Percentiles rank a stretch among this genome's conserved stretches.
These are phyloP conservation scores for Ceratina japonica DNA, from an alignment of 1,140 invertebrate species.

Conservation along the genomic window DNA sequence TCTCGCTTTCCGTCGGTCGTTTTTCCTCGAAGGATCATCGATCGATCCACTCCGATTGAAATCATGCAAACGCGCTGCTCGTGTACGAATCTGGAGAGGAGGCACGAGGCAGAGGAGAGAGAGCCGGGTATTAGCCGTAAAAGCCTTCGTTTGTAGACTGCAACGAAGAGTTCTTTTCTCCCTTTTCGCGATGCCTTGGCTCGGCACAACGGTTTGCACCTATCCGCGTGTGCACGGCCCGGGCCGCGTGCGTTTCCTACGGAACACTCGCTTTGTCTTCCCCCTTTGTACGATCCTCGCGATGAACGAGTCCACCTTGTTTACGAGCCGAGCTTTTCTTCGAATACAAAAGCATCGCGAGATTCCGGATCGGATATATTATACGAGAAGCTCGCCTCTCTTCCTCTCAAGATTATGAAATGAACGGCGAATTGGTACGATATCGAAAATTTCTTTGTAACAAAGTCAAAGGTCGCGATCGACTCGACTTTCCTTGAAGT, in stretches of 20 bases:
- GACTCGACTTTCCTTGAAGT: neutral
- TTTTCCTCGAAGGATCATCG: too few relatives aligned
- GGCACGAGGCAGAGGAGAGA: neutral
- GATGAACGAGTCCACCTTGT: neutral
- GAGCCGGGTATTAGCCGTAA: slow-evolving; percentile 9
- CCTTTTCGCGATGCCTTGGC: neutral
- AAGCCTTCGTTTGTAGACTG: slow-evolving; percentile 22
- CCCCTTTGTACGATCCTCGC: neutral
- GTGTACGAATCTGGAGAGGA: too few relatives aligned
- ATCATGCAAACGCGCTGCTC: too few relatives aligned
- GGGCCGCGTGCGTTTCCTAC: neutral
- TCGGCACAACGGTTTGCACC: neutral
- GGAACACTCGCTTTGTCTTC: slow-evolving; percentile 2
- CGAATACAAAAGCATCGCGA: neutral
- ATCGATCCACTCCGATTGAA: too few relatives aligned
- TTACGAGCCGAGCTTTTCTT: neutral
- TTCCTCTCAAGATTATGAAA: too few relatives aligned
- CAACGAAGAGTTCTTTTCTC: slow-evolving; percentile 2
- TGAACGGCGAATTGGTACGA: too few relatives aligned
- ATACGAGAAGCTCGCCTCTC: neutral
- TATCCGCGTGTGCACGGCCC: neutral
- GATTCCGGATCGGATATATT: neutral
- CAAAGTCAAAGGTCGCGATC: too few relatives aligned
- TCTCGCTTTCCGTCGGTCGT: too few relatives aligned
- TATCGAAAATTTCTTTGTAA: too few relatives aligned